Base-by-base conservation (phyloP, 2,797 vertebrate species). In the Hoplostethus mediterraneus region DNA sequence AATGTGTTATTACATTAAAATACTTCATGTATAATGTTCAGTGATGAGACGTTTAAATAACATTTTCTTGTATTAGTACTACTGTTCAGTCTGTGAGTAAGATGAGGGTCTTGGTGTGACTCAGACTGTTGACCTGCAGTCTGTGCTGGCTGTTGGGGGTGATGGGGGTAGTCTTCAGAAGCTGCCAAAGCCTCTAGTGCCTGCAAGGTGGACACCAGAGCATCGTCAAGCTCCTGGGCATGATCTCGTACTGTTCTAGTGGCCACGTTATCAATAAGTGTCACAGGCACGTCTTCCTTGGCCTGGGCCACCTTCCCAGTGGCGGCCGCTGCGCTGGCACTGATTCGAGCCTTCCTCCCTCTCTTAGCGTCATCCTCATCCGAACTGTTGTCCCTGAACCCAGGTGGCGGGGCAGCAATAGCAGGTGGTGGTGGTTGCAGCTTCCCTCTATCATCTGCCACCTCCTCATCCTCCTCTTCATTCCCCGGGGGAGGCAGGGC, bases 301-400 rank as follows among this genome's bases (percentile, higher is more conserved):
- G 93, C 87, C 83, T 94, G 91, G 52, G 86, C 92, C 5, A 85
- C 82, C 64, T 94, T 92, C 59, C 67, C 95, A 71, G 82, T 51
- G 25, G 77, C 10, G 1, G 80, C 61, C 1, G 63, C 82, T 42
- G 70, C 25, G 49, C 40, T 80, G 54, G 80, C 68, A 75, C 52
- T 72, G 21, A 79, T 62, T 64, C 85, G 83, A 73, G 81, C 81
- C 74, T 92, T 95, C 0, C 94, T 95, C 11, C 94, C 90, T 79
- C 96, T 96, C 88, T 98, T 99, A 65, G 94, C 67, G 71, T 99
- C 98, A 0, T 99, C 98, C 86, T 99, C 98, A 2, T 99, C 98
- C 0, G 98, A 99, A 83, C 97, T 99, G 92, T 99, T 99, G 91
- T 99, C 98, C 77, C 97, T 95, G 91, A 99, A 99, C 63, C 98